Evolutionary conservation across 2,113 vertebrate species (phyloP), one percentile per base, ranked within the genome.

Genomic region (Psilopsiagon aymara): DNA sequence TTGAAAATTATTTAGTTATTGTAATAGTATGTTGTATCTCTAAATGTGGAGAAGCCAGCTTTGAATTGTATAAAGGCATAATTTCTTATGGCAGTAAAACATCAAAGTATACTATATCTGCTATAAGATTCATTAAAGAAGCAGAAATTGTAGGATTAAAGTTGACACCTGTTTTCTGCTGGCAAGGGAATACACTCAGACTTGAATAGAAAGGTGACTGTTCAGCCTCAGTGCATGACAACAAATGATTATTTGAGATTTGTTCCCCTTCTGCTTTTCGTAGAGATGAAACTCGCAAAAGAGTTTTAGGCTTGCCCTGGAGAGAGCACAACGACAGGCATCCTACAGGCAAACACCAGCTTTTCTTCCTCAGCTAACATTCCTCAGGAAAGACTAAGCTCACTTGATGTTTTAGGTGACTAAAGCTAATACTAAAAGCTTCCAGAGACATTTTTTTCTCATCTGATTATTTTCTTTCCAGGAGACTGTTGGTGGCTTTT

Each of bases 191-290:
- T 81, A 91, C 64, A 20, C 52, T 74, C 77, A 91, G 77, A 47
- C 23, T 83, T 57, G 81, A 90, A 62, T 19, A 35, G 44, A 86
- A 89, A 84, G 74, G 63, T 76, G 83, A 18, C 47, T 78, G 73
- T 43, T 95, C 62, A 67, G 92, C 23, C 47, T 80, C 17, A 8
- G 76, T 41, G 43, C 82, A 68, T 19, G 43, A 94, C 89, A 59
- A 62, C 31, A 75, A 7, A 70, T 59, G 66, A 79, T 84, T 71
- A 63, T 75, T 91, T 75, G 25, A 87, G 77, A 79, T 55, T 84
- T 52, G 33, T 33, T 82, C 59, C 7, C 33, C 47, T 90, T 90
- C 91, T 95, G 66, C 75, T 92, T 94, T 95, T 87, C 67, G 59
- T 31, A 68, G 67, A 71, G 68, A 60, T 67, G 35, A 63, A 94